Base-by-base conservation (phyloP, 2,797 vertebrate genomes). In the Taeniopygia guttata region DNA sequence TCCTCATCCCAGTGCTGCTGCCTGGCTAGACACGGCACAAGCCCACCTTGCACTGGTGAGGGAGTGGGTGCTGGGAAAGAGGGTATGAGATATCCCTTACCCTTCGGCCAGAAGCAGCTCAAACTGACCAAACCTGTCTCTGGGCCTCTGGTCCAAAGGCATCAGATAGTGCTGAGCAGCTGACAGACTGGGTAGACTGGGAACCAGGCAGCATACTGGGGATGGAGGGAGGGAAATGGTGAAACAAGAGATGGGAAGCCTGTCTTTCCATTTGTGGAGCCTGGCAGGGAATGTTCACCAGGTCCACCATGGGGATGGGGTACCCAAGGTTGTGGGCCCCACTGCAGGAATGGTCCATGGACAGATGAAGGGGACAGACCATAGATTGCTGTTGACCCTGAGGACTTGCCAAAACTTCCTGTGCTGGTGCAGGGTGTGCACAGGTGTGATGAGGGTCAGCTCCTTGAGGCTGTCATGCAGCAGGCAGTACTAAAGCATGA, bases 31-130 rank as follows among this genome's bases (percentile, higher is more conserved):
- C 5, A 1, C 18, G 19, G 43, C 17, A 4, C 0, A 2, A 66
- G n/a, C 13, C 23, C 9, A 5, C 26, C 16, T 36, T 20, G 62
- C 0, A 1, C 15, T 46, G 78, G 34, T 1, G 3, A 60, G n/a
- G 66, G 32, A 91, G 18, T 0, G 0, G 54, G 54, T 72, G 42
- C 78, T 78, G 45, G 0, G 1, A 43, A 64, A n/a, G 7, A 29
- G 13, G 16, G 9, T 40, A 7, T 5, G 22, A 72, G 38, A 14
- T 20, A 27, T 6, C 14, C 25, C 34, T 48, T 16, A 60, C 16
- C 20, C 5, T 38, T 34, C 15, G 54, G 54, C 43, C 48, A 77
- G n/a, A 40, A 62, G 15, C 30, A 73, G 52, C 60, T n/a, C 36
- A 7, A 7, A 38, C 19, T 52, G 63, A 38, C 29, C 22, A 58